A percentile compares a stretch with the other conserved stretches of the same genome.
Conservation (phyloP, 92 coral and sea anemone species). For the Porites lobata region DNA sequence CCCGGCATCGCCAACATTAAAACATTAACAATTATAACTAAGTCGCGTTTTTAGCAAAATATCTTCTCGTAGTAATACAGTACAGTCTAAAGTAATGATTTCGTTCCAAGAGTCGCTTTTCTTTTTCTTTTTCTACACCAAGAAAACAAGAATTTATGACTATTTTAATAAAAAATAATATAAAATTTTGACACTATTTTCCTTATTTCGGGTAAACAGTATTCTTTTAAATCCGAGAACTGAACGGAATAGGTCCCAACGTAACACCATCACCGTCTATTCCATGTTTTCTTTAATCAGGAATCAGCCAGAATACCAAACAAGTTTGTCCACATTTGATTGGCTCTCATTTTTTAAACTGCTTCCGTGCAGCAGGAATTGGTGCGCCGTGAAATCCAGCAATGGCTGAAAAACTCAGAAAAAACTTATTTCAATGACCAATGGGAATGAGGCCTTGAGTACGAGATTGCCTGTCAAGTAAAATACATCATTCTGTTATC, state of each 20-base stretch:
- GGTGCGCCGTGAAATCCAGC: background rate
- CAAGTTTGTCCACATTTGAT: background rate
- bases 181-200: constrained; percentile 4
- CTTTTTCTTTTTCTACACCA: no score
- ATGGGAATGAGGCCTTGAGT: background rate
- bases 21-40: no score
- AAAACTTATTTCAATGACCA: constrained; percentile 5
- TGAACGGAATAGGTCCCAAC: background rate
- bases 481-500: constrained; percentile 2
- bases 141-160: no score
- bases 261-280: background rate
- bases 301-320: constrained; percentile 1
- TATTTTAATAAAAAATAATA: no score
- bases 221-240: background rate
- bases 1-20: no score
- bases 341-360: background rate
- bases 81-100: no score
- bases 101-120: no score
- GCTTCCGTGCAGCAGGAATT: background rate
- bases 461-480: background rate
- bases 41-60: no score
- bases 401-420: background rate
- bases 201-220: background rate
- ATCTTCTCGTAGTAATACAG: no score
- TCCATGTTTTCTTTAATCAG: background rate